Evolutionary conservation across 1,140 invertebrate genomes (phyloP).

Genomic region (Monomorium pharaonis): DNA sequence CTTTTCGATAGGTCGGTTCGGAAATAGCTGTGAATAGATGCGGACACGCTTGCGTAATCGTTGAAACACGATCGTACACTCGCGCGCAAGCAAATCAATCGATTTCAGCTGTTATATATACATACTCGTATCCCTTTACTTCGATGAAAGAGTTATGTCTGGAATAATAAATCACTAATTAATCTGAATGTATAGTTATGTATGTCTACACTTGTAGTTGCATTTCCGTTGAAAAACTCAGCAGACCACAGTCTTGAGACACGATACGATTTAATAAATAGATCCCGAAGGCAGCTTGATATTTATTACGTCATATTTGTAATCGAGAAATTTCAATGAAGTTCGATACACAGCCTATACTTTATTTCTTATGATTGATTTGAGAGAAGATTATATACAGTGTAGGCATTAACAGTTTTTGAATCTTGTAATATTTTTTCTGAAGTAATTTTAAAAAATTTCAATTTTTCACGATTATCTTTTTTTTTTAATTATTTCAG

Average conservation of each 20-base stretch:
- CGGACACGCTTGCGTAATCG: conserved; percentile 29
- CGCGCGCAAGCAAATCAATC: conserved; percentile 26
- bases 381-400: background rate
- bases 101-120: background rate
- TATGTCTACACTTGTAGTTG: background rate
- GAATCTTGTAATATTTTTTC: background rate
- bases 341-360: background rate
- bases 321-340: background rate
- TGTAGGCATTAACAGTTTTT: background rate
- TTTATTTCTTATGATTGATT: background rate
- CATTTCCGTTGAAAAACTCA: background rate
- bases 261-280: conserved; percentile 6
- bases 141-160: conserved; percentile 1
- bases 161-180: conserved; percentile 14
- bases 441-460: background rate
- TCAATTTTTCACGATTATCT: no score
- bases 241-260: background rate
- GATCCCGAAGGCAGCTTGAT: background rate
- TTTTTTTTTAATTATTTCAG: background rate
- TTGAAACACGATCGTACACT: conserved; percentile 30
- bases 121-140: background rate
- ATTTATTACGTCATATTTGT: background rate
- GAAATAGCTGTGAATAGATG: background rate
- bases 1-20: background rate
- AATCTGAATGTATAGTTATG: background rate